These are phyloP conservation scores for Amphiprion percula DNA, from an alignment of 2,113 vertebrate species.

Conservation along the genomic window DNA sequence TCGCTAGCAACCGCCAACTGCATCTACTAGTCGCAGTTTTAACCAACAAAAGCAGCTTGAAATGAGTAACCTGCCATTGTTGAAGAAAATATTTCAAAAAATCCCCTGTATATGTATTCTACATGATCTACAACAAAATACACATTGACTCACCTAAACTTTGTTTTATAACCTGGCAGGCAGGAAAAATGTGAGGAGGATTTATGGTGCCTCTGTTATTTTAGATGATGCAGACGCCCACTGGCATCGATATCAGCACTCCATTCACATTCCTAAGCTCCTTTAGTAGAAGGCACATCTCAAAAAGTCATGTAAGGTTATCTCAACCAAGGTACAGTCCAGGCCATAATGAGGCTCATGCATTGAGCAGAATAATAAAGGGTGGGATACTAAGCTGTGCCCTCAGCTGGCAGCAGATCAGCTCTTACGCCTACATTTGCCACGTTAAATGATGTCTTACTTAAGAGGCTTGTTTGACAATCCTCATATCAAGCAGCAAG, in stretches of 20 bases:
- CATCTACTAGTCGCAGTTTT: too few species aligned
- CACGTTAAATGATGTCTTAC: conserved; percentile 42
- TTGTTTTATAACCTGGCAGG: background rate
- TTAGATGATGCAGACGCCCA: conserved; percentile 40
- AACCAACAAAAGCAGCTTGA: background rate
- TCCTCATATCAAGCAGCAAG: conserved; percentile 13
- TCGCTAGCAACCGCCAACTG: too few species aligned
- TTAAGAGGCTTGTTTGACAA: conserved; percentile 51
- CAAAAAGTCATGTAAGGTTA: conserved; percentile 73
- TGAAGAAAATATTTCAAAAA: too few species aligned
- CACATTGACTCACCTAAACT: background rate
- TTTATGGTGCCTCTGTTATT: conserved; percentile 22
- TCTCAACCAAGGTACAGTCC: conserved; percentile 66
- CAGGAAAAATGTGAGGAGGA: conserved; percentile 9
- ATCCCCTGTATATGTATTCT: too few species aligned
- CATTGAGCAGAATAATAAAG: conserved; percentile 65
- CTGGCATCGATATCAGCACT: conserved; percentile 39
- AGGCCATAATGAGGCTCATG: conserved; percentile 68
- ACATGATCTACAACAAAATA: background rate
- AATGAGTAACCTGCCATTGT: too few species aligned
- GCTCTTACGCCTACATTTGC: conserved; percentile 31
- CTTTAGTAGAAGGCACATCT: conserved; percentile 61
- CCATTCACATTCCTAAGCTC: conserved; percentile 51
- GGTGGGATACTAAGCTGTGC: conserved; percentile 43
- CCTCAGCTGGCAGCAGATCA: conserved; percentile 57